Base-by-base conservation (phyloP, 2,888 invertebrate genomes). In the Sesamia inferens region DNA sequence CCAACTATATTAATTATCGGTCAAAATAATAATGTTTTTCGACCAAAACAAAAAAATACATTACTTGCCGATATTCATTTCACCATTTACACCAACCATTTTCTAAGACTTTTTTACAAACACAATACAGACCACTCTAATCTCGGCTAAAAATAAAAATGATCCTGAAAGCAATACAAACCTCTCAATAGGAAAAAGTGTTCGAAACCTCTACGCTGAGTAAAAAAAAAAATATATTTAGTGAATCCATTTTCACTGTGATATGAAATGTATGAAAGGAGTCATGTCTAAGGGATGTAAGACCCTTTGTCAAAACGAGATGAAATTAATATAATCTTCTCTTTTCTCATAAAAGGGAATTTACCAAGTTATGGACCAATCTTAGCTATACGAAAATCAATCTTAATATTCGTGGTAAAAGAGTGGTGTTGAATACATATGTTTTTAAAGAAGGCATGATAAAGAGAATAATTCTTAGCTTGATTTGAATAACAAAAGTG, bases 401-500 rank as follows among this genome's bases (percentile, higher is more conserved):
- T 48, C 54, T 62, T 86, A 72, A 16, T 0, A 0, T 6, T 0
- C 0, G 0, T 0, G 0, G 0, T 0, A 65, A 44, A 79, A 61
- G 48, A 55, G 16, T 68, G 62, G 0, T 3, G 13, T 5, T n/a
- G 5, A 5, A 31, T 8, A 73, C 65, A 72, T 62, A 19, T 62
- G 16, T 59, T 68, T 72, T 59, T 39, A 70, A 71, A 76, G 62
- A 51, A 74, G 72, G 73, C 79, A 76, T 79, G 76, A 81, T 78
- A 71, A 74, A 63, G 22, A 65, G 76, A 85, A 86, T 86, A 86
- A 87, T 85, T 86, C 84, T 84, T 63, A 70, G 76, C 59, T 66
- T 74, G 76, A 87, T 86, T 86, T 86, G 82, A 84, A 86, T 86
- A 85, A 86, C 86, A 87, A 86, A 86, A 82, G 84, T 81, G 78